These are phyloP conservation scores for Panagrolaimus sp. DNA, from an alignment of 1,140 invertebrate genomes.

Conservation along the genomic window DNA sequence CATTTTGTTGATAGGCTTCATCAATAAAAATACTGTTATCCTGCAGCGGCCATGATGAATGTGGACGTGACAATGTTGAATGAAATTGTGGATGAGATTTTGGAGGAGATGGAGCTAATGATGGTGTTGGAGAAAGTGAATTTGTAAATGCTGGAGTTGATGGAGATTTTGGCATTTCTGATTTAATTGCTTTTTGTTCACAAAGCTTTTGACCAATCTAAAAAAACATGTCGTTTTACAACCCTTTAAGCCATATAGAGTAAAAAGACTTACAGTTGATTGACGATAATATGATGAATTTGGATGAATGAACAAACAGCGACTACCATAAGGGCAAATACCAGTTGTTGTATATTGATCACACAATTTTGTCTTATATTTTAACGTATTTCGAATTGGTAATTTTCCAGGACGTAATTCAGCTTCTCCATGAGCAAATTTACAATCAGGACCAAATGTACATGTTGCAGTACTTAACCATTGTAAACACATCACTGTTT, in stretches of 20 bases:
- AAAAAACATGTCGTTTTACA: too few relatives aligned
- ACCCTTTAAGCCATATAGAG: too few relatives aligned
- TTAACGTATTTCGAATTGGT: conserved; percentile 41
- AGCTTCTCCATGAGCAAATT: conserved; percentile 46
- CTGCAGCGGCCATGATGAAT: conserved; percentile 19
- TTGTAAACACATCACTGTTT: conserved; percentile 53
- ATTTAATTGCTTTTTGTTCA: too few relatives aligned
- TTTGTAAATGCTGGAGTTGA: not conserved
- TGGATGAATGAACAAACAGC: conserved; percentile 53
- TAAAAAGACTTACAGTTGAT: not conserved
- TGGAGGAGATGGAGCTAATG: not conserved
- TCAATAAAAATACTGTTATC: not conserved
- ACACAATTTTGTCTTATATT: conserved; percentile 54
- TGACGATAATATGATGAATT: conserved; percentile 4
- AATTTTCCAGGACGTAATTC: conserved; percentile 46
- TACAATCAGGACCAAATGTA: conserved; percentile 49
- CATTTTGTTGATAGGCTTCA: not conserved
- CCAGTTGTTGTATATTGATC: conserved; percentile 53
- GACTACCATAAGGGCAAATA: conserved; percentile 48
- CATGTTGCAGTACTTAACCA: conserved; percentile 47
- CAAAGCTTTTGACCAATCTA: too few relatives aligned
- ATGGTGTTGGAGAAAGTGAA: not conserved
- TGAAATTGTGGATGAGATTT: not conserved
- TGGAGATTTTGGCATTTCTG: too few relatives aligned
- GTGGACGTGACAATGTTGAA: not conserved